These are phyloP conservation scores for Eupeodes latifasciatus DNA, from an alignment of 2,888 invertebrate genomes.

Conservation along the genomic window DNA sequence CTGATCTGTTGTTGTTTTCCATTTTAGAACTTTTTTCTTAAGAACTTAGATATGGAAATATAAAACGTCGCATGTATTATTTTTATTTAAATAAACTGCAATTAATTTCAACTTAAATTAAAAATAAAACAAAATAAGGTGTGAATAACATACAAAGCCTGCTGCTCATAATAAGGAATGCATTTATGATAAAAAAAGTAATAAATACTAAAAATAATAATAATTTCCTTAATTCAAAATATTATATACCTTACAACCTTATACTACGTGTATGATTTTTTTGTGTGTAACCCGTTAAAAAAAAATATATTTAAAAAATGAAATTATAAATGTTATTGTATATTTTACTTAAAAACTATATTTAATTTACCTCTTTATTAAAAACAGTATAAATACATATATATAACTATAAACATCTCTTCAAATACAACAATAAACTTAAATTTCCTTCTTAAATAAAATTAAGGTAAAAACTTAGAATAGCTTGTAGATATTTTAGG, in stretches of 20 bases:
- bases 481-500: slow-evolving; percentile 39
- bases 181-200: too few relatives aligned
- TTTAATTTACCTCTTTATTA: slow-evolving; percentile 45
- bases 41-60: too few relatives aligned
- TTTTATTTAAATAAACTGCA: too few relatives aligned
- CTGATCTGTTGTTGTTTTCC: too few relatives aligned
- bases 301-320: not conserved
- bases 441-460: slow-evolving; percentile 23
- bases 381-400: slow-evolving; percentile 14
- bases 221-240: slow-evolving; percentile 3
- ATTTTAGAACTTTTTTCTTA: too few relatives aligned
- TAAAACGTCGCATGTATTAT: too few relatives aligned
- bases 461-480: slow-evolving; percentile 49
- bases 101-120: too few relatives aligned
- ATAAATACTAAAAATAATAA: not conserved
- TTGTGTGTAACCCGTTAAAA: slow-evolving; percentile 54
- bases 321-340: slow-evolving; percentile 46
- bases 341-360: slow-evolving; percentile 34
- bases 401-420: not conserved
- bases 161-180: too few relatives aligned
- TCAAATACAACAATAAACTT: slow-evolving; percentile 12
- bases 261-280: slow-evolving; percentile 37
- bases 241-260: slow-evolving; percentile 6
- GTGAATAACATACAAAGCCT: too few relatives aligned
- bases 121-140: too few relatives aligned